Evolutionary conservation across 2,113 vertebrate genomes (phyloP).

Genomic region (Lamprologus lemairii): DNA sequence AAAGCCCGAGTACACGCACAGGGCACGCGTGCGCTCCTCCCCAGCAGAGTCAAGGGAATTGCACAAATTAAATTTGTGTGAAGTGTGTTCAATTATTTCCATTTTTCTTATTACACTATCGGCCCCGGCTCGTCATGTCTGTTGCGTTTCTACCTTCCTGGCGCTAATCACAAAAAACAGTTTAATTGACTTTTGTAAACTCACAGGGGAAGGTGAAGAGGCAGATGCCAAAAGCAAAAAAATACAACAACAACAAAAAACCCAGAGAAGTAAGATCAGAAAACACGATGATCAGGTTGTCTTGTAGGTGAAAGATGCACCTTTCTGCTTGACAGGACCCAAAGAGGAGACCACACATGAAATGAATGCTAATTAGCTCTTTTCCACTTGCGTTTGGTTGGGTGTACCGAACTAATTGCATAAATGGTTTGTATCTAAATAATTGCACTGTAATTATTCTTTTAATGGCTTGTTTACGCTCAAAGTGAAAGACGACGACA

Average conservation of each 20-base stretch:
- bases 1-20: conserved; percentile 20
- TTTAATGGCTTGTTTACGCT: conserved; percentile 1
- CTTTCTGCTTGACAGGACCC: not conserved
- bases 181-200: conserved; percentile 49
- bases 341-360: not conserved
- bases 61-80: conserved; percentile 62
- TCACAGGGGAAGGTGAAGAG: not conserved
- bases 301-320: not conserved
- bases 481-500: not conserved
- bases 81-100: conserved; percentile 65
- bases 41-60: conserved; percentile 48
- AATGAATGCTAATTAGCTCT: conserved; percentile 2
- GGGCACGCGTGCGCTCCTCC: not conserved
- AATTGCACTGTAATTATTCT: not conserved
- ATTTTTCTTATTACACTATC: conserved; percentile 45
- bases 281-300: not conserved
- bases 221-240: not conserved
- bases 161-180: conserved; percentile 14
- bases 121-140: not conserved
- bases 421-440: not conserved
- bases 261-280: not conserved
- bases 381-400: not conserved
- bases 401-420: not conserved
- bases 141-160: not conserved
- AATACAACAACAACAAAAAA: not conserved